Evolutionary conservation across 1,140 invertebrate genomes (phyloP), one percentile per base, ranked within the genome.

Genomic region (Apis laboriosa): DNA sequence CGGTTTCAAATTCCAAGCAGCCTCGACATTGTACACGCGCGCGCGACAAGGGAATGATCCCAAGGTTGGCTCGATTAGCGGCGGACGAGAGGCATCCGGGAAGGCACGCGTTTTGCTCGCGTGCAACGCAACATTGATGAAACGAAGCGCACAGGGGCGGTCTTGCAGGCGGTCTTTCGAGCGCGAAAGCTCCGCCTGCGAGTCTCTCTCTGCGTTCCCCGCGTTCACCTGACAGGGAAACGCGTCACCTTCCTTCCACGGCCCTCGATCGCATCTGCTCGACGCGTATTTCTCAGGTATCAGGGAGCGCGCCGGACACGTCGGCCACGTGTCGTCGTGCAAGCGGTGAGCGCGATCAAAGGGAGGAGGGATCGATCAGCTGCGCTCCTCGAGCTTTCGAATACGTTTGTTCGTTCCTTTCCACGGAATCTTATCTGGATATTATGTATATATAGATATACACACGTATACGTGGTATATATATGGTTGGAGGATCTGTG

Each of bases 121-220:
- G 83, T 67, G 71, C 19, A 51, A 88, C 86, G 86, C 87, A 79
- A 88, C 84, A 70, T 87, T 73, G 73, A 87, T 78, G 79, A 88
- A 85, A 85, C 66, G 86, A 77, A 76, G 56, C 82, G 43, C 60
- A 73, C 80, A 87, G 85, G 88, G 89, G 89, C 89, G 89, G 88
- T 90, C 89, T 34, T 84, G 88, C 88, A 90, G 89, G 89, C 88
- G 89, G 89, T 90, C 89, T 88, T 87, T 87, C 61, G 83, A 90
- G 72, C 74, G 67, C 75, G 74, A 90, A 90, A 89, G 89, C 89
- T 90, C 89, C 89, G 89, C 89, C 89, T 90, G 88, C 87, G 70
- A 86, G 76, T 49, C 88, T 66, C 78, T 70, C 80, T 81, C 81
- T 80, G 80, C 79, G 86, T 80, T 81, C 82, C 84, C 78, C 28